Evolutionary conservation across 1,140 invertebrate species (phyloP).

Genomic region (Lethrus apterus): DNA sequence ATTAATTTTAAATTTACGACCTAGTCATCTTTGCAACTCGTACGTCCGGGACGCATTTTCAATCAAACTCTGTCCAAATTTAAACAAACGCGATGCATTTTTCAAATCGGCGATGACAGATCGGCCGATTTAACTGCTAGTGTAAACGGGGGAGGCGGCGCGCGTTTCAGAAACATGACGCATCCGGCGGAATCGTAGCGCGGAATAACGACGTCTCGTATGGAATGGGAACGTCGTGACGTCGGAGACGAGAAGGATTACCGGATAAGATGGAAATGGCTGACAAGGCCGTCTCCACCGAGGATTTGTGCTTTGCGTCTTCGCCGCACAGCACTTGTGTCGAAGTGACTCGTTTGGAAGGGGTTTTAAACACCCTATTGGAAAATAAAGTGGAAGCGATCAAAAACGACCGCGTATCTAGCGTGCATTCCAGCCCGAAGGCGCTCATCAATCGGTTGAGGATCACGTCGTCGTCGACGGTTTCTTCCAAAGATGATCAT

Average conservation of each 20-base stretch:
- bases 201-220: too few species aligned
- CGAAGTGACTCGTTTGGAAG: conserved; percentile 55
- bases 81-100: too few species aligned
- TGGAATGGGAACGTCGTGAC: not conserved
- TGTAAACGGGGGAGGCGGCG: too few species aligned
- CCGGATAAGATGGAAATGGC: conserved; percentile 22
- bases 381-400: conserved; percentile 50
- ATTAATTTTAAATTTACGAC: too few species aligned
- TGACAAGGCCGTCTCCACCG: conserved; percentile 63
- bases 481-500: conserved; percentile 21
- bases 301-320: conserved; percentile 44
- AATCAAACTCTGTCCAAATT: too few species aligned
- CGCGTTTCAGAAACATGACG: too few species aligned
- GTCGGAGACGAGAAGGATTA: not conserved
- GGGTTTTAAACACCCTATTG: conserved; percentile 55
- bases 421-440: conserved; percentile 33
- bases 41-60: too few species aligned
- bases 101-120: too few species aligned
- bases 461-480: conserved; percentile 28
- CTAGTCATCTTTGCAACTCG: too few species aligned
- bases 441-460: conserved; percentile 31
- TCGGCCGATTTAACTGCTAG: too few species aligned
- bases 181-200: too few species aligned
- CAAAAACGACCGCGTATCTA: conserved; percentile 32
- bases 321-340: conserved; percentile 25